These are phyloP conservation scores for Pseudoips prasinana DNA, from an alignment of 2,888 invertebrate genomes.

Conservation along the genomic window DNA sequence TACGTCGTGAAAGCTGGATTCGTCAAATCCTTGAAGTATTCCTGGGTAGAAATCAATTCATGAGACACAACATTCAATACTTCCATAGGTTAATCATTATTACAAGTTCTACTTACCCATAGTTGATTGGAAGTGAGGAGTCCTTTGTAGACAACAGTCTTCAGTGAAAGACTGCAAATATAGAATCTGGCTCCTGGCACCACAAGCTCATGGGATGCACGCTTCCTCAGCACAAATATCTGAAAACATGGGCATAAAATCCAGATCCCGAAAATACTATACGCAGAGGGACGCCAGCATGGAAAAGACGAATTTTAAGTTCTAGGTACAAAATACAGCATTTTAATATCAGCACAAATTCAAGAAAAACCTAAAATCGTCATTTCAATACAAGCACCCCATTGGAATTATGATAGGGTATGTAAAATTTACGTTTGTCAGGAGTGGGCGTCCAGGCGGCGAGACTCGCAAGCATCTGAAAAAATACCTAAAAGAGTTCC, in stretches of 20 bases:
- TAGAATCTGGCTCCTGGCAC: constrained; percentile 95
- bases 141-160: constrained; percentile 98
- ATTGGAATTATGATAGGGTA: constrained; percentile 36
- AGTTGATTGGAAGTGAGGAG: constrained; percentile 97
- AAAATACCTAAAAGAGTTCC: constrained; percentile 65
- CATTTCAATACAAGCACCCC: constrained; percentile 22
- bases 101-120: constrained; percentile 83
- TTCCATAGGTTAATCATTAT: neutral
- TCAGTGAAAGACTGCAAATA: constrained; percentile 95
- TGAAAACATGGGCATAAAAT: constrained; percentile 60
- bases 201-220: constrained; percentile 93
- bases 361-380: constrained; percentile 1
- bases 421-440: constrained; percentile 64
- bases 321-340: neutral
- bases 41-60: constrained; percentile 65
- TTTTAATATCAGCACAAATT: neutral
- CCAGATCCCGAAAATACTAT: constrained; percentile 25
- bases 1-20: constrained; percentile 95
- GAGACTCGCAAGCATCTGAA: constrained; percentile 65
- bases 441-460: constrained; percentile 53
- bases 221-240: constrained; percentile 96
- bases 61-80: neutral
- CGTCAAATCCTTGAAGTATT: constrained; percentile 86
- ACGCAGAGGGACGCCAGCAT: constrained; percentile 17
- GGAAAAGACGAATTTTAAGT: constrained; percentile 28